Evolutionary conservation across 2,797 vertebrate species (phyloP).

Genomic region (Manis javanica): DNA sequence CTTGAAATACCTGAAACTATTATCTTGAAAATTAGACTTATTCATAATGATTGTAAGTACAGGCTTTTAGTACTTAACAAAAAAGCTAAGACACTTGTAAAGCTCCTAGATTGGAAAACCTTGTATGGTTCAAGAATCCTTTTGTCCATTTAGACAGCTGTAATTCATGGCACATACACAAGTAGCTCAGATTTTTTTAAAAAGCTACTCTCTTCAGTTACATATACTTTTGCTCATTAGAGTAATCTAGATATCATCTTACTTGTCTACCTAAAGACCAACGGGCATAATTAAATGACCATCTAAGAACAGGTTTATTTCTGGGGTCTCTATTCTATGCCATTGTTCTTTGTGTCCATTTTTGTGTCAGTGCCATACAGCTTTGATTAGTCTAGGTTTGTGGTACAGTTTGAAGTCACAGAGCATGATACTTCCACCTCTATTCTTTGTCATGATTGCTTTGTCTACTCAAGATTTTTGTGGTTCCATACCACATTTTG

Average conservation of each 20-base stretch:
- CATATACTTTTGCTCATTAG: conserved; percentile 60
- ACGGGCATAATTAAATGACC: background rate
- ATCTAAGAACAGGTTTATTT: too few species aligned
- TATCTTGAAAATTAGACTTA: background rate
- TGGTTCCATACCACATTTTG: too few species aligned
- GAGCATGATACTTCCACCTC: too few species aligned
- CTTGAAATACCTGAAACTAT: background rate
- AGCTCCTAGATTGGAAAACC: background rate
- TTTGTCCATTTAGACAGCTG: background rate
- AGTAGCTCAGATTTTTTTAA: background rate
- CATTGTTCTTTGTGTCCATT: too few species aligned
- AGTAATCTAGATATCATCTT: conserved; percentile 72
- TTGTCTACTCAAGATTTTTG: too few species aligned
- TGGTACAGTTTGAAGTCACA: too few species aligned
- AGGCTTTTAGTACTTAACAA: background rate
- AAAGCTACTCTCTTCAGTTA: conserved; percentile 44
- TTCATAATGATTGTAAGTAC: background rate
- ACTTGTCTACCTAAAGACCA: conserved; percentile 64
- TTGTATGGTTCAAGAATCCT: background rate
- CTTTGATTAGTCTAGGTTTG: too few species aligned
- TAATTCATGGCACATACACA: conserved; percentile 19
- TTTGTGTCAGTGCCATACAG: too few species aligned
- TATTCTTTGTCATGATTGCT: too few species aligned
- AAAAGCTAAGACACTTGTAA: background rate
- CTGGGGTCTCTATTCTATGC: too few species aligned